phyloP scores from a whole-genome alignment of 2,888 invertebrate genomes.

The Tiphia femorata region DNA sequence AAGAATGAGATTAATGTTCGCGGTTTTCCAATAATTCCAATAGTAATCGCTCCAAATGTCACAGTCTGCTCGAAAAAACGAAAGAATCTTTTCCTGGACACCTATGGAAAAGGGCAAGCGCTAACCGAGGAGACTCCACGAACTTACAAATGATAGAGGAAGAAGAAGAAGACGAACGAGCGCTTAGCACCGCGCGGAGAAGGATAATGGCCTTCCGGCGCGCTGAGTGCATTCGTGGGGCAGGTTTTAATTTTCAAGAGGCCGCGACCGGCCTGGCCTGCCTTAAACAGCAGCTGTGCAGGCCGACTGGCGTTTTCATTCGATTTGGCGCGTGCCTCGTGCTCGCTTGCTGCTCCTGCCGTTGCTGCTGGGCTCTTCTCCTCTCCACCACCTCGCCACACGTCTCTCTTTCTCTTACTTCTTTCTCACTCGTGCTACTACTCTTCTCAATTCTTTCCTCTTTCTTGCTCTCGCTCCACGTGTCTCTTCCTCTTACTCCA shows the following conservation, averaged over 20 bases:
- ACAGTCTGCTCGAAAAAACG: too few relatives aligned
- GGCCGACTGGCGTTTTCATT: constrained; percentile 55
- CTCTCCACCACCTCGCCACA: too few relatives aligned
- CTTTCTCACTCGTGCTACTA: neutral
- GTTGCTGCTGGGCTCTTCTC: constrained; percentile 21
- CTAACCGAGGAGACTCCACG: neutral
- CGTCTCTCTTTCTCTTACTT: constrained; percentile 21
- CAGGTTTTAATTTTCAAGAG: constrained; percentile 56
- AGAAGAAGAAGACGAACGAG: neutral
- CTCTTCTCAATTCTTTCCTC: neutral
- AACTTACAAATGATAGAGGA: constrained; percentile 14
- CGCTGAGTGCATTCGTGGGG: constrained; percentile 46
- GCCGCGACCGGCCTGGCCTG: constrained; percentile 30
- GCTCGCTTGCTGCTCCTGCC: constrained; percentile 25
- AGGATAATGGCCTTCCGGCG: constrained; percentile 45
- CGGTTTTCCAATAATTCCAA: too few relatives aligned
- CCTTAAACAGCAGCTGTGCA: constrained; percentile 53
- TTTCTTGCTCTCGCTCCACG: constrained; percentile 18
- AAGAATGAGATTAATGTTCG: too few relatives aligned
- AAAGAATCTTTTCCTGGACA: too few relatives aligned
- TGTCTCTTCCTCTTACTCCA: too few relatives aligned
- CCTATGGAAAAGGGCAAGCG: neutral
- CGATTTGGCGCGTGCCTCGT: constrained; percentile 65
- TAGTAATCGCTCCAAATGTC: too few relatives aligned
- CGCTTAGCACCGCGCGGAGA: neutral